Percentiles rank a stretch among this genome's conserved stretches.
phyloP scores from a whole-genome alignment of 1,140 invertebrate species.

The Paracyclopina nana region DNA sequence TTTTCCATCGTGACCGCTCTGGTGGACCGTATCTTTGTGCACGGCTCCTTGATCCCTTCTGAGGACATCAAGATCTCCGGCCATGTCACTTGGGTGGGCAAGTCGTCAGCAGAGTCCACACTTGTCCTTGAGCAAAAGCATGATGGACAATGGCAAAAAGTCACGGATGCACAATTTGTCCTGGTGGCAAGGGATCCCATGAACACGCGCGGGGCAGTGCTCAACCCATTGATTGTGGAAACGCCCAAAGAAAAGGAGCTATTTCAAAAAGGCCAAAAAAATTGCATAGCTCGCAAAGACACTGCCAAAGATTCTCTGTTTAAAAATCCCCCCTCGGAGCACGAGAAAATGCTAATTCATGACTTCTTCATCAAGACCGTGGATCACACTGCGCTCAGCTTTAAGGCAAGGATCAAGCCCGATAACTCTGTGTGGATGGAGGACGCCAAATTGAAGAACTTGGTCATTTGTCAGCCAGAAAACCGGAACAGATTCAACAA shows the following conservation, averaged over 20 bases:
- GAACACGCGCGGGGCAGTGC: slow-evolving; percentile 35
- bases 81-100: slow-evolving; percentile 52
- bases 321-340: slow-evolving; percentile 38
- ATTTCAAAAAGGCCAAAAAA: slow-evolving; percentile 34
- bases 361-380: slow-evolving; percentile 41
- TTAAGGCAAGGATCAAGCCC: slow-evolving; percentile 34
- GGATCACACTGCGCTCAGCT: slow-evolving; percentile 27
- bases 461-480: slow-evolving; percentile 46
- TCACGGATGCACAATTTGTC: slow-evolving; percentile 46
- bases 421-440: slow-evolving; percentile 44
- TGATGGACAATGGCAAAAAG: slow-evolving; percentile 32
- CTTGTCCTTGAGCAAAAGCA: slow-evolving; percentile 43
- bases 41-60: slow-evolving; percentile 24
- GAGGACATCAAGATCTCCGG: slow-evolving; percentile 47
- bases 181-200: slow-evolving; percentile 50
- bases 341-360: slow-evolving; percentile 45
- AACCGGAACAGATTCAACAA: slow-evolving; percentile 55
- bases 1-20: slow-evolving; percentile 51
- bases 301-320: slow-evolving; percentile 35
- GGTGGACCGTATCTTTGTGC: slow-evolving; percentile 46
- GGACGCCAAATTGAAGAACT: slow-evolving; percentile 36
- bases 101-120: slow-evolving; percentile 46
- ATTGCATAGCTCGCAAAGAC: slow-evolving; percentile 24
- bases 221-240: slow-evolving; percentile 40
- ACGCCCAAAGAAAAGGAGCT: slow-evolving; percentile 40